These are phyloP conservation scores for Metellina segmentata DNA, from an alignment of 2,888 invertebrate genomes.

Conservation along the genomic window DNA sequence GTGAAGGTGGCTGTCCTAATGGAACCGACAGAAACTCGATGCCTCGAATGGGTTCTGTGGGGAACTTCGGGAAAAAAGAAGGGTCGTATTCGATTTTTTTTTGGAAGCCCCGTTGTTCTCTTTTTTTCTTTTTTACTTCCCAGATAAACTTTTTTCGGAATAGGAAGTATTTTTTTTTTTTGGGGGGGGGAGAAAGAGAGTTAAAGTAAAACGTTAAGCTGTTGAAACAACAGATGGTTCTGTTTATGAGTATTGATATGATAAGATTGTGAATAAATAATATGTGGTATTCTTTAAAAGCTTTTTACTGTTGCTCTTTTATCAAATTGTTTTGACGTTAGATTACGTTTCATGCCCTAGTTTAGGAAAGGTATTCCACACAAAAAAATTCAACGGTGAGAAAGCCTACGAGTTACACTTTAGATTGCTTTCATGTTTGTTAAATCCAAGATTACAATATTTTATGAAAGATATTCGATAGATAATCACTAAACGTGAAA, in stretches of 20 bases:
- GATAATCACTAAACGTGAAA: no score
- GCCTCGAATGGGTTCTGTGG: slow-evolving; percentile 16
- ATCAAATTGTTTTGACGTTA: no score
- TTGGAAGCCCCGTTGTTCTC: not conserved
- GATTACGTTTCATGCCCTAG: no score
- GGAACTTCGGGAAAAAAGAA: slow-evolving; percentile 2
- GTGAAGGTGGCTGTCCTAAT: slow-evolving; percentile 36
- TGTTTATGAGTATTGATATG: not conserved
- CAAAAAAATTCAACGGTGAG: no score
- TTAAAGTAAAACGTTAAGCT: not conserved
- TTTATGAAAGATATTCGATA: no score
- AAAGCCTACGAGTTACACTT: no score
- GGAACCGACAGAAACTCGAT: slow-evolving; percentile 36
- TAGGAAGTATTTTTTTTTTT: not conserved
- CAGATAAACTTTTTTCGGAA: not conserved
- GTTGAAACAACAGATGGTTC: not conserved
- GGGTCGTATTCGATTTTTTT: not conserved
- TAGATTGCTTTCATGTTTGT: no score
- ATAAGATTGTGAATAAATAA: not conserved
- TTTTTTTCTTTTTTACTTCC: not conserved
- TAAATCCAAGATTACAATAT: no score
- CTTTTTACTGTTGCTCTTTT: no score
- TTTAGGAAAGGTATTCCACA: no score
- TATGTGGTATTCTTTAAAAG: no score
- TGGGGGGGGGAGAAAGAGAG: not conserved